Evolutionary conservation across 1,140 invertebrate species (phyloP).

Genomic region (Aphaenogaster floridana): DNA sequence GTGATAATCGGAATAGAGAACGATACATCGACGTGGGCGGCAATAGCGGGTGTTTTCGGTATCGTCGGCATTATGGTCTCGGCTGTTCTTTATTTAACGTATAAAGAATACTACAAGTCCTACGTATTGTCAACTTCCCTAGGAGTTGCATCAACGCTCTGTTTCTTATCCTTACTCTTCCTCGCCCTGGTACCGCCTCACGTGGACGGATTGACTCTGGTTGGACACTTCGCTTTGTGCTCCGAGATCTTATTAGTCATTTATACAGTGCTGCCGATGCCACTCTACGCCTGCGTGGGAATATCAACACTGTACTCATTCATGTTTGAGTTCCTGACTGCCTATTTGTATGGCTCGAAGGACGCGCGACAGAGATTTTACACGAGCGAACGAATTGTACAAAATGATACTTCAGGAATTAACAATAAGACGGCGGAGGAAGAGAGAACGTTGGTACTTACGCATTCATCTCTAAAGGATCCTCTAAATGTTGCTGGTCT

Average conservation of each 20-base stretch:
- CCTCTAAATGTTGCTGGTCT: constrained; percentile 61
- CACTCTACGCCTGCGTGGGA: constrained; percentile 93
- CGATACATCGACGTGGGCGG: constrained; percentile 87
- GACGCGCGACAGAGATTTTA: constrained; percentile 60
- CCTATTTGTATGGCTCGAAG: constrained; percentile 77
- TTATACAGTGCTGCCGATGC: constrained; percentile 97
- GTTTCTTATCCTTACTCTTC: constrained; percentile 89
- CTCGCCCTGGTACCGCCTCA: constrained; percentile 87
- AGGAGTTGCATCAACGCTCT: constrained; percentile 89
- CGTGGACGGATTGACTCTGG: constrained; percentile 89
- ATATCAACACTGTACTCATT: constrained; percentile 94
- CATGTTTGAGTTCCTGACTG: constrained; percentile 91
- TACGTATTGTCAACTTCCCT: constrained; percentile 90
- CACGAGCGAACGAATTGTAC: constrained; percentile 27
- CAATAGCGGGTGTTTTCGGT: constrained; percentile 88
- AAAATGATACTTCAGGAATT: constrained; percentile 35
- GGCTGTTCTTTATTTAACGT: constrained; percentile 89
- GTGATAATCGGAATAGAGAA: constrained; percentile 84
- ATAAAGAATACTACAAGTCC: constrained; percentile 90
- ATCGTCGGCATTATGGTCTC: constrained; percentile 88
- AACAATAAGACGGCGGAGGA: constrained; percentile 31
- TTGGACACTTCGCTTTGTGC: constrained; percentile 94
- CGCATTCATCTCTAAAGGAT: constrained; percentile 33
- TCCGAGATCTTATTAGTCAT: constrained; percentile 96
- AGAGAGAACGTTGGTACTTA: constrained; percentile 43